phyloP scores from a whole-genome alignment of 2,113 vertebrate genomes.

The Callipepla squamata region DNA sequence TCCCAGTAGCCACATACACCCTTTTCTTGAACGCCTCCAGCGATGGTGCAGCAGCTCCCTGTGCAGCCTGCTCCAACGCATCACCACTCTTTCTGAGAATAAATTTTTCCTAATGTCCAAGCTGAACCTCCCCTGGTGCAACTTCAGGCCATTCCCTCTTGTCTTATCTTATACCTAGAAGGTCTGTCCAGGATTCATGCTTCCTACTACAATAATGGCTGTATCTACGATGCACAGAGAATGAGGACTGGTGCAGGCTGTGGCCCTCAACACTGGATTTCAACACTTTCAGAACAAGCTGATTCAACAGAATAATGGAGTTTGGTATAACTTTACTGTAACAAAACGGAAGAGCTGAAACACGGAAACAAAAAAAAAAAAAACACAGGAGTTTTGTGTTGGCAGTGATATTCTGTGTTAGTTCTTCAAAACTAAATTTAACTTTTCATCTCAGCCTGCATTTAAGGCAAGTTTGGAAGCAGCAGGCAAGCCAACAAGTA shows the following conservation, averaged over 20 bases:
- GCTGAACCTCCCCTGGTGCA: too few relatives aligned
- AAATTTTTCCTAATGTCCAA: too few relatives aligned
- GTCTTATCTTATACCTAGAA: background rate
- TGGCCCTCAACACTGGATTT: background rate
- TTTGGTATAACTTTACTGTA: background rate
- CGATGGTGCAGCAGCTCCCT: too few relatives aligned
- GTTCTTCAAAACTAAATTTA: background rate
- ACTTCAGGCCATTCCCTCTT: too few relatives aligned
- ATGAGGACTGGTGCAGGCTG: background rate
- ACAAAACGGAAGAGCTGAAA: background rate
- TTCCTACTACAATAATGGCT: background rate
- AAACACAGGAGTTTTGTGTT: background rate
- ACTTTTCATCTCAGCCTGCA: background rate
- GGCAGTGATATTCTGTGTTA: background rate
- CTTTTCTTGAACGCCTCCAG: too few relatives aligned
- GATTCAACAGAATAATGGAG: background rate
- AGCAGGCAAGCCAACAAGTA: background rate
- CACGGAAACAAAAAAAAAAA: background rate
- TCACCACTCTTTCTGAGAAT: too few relatives aligned
- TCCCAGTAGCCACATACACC: too few relatives aligned
- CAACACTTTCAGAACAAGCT: background rate
- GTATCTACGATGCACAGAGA: background rate
- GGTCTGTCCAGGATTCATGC: background rate
- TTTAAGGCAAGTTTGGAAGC: background rate
- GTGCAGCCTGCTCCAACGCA: too few relatives aligned